Conservation (phyloP, 2,797 vertebrate species). For the Psittacula derbiana region DNA sequence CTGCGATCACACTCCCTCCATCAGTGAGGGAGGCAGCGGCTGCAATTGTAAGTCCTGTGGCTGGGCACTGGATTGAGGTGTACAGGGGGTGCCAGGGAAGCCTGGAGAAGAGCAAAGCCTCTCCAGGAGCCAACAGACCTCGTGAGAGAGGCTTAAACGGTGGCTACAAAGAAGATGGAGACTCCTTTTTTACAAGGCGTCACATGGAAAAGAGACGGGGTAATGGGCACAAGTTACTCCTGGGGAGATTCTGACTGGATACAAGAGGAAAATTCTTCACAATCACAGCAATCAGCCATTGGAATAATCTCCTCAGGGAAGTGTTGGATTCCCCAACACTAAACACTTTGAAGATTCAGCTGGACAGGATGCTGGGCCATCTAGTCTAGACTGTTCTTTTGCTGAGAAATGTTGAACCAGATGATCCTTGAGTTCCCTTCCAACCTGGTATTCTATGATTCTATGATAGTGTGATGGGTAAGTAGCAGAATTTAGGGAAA, state of each 20-base stretch:
- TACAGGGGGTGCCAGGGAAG: no score
- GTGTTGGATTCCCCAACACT: not conserved
- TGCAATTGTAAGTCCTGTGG: accelerated
- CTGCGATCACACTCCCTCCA: accelerated
- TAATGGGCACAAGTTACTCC: not conserved
- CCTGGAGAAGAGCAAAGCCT: not conserved
- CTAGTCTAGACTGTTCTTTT: not conserved
- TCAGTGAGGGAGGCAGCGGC: accelerated
- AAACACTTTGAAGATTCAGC: not conserved
- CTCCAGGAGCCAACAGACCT: not conserved
- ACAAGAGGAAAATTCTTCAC: not conserved
- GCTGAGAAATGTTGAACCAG: not conserved
- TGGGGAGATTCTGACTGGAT: not conserved
- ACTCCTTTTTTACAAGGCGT: not conserved
- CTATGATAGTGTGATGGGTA: not conserved
- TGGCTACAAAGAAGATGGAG: not conserved
- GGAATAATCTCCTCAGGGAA: not conserved
- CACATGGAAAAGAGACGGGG: not conserved
- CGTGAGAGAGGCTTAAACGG: not conserved
- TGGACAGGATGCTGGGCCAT: not conserved
- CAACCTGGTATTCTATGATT: not conserved
- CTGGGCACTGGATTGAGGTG: not conserved
- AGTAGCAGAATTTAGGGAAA: not conserved
- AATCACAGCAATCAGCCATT: not conserved
- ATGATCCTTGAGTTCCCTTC: not conserved